Evolutionary conservation across 2,797 vertebrate species (phyloP).

Genomic region (Salarias fasciatus): DNA sequence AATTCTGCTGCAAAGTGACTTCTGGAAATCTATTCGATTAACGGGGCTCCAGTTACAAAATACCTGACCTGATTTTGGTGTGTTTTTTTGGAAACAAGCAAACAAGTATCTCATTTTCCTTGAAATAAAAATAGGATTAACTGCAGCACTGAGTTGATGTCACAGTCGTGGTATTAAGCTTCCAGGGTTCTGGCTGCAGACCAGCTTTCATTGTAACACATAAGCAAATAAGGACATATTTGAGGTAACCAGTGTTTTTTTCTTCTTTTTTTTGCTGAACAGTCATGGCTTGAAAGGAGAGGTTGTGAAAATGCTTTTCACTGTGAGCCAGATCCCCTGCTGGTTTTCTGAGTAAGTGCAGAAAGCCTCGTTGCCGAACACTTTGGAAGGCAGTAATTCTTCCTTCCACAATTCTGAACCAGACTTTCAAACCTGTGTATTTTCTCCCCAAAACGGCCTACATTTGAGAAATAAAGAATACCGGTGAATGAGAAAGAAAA

Average conservation of each 20-base stretch:
- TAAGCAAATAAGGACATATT: constrained; percentile 44
- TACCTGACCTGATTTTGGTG: constrained; percentile 4
- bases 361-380: constrained; percentile 65
- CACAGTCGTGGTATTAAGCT: background rate
- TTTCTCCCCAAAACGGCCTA: no score
- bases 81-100: constrained; percentile 3
- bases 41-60: no score
- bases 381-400: constrained; percentile 60
- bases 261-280: constrained; percentile 16
- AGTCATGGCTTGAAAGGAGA: constrained; percentile 39
- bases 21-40: constrained; percentile 19
- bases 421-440: constrained; percentile 27
- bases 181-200: no score
- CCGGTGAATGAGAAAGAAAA: constrained; percentile 13
- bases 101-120: background rate
- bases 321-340: constrained; percentile 41
- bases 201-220: constrained; percentile 21
- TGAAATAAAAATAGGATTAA: background rate
- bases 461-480: background rate
- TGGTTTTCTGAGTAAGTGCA: constrained; percentile 65
- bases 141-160: background rate
- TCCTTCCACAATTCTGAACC: constrained; percentile 43
- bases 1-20: constrained; percentile 22
- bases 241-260: constrained; percentile 31
- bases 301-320: constrained; percentile 60